Percentiles rank a stretch among this genome's conserved stretches.
Conservation (phyloP, 1,140 invertebrate genomes). For the Nephila pilipes region DNA sequence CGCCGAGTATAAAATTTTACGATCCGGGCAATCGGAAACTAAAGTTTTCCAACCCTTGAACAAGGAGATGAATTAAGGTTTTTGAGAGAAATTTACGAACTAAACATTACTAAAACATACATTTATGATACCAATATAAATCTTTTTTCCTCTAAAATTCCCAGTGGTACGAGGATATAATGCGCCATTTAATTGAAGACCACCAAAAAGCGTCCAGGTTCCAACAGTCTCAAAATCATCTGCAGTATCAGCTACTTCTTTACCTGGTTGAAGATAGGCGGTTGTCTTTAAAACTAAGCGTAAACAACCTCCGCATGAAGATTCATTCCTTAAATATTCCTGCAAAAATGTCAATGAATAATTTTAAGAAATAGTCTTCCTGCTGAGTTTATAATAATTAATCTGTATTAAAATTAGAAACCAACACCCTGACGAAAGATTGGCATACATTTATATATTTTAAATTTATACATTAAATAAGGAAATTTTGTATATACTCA, state of each 20-base stretch:
- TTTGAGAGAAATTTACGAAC: neutral
- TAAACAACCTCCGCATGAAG: slow-evolving; percentile 63
- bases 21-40: no score
- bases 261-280: neutral
- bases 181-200: slow-evolving; percentile 52
- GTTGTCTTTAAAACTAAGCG: slow-evolving; percentile 66
- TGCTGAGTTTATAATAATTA: no score
- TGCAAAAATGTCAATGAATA: neutral
- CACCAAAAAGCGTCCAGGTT: slow-evolving; percentile 77
- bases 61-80: neutral
- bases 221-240: slow-evolving; percentile 73
- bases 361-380: neutral
- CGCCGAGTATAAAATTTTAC: no score
- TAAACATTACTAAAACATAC: slow-evolving; percentile 72
- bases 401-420: neutral
- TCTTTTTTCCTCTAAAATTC: slow-evolving; percentile 76
- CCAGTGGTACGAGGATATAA: slow-evolving; percentile 64
- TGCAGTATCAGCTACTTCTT: neutral
- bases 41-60: no score
- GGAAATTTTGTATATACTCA: slow-evolving; percentile 27
- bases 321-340: slow-evolving; percentile 39
- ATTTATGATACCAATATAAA: slow-evolving; percentile 78
- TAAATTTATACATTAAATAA: neutral
- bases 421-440: no score
- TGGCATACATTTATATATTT: no score